Percentiles rank a stretch among this genome's conserved stretches.
phyloP scores from a whole-genome alignment of 2,888 invertebrate species.

The Lamproptera curius region DNA sequence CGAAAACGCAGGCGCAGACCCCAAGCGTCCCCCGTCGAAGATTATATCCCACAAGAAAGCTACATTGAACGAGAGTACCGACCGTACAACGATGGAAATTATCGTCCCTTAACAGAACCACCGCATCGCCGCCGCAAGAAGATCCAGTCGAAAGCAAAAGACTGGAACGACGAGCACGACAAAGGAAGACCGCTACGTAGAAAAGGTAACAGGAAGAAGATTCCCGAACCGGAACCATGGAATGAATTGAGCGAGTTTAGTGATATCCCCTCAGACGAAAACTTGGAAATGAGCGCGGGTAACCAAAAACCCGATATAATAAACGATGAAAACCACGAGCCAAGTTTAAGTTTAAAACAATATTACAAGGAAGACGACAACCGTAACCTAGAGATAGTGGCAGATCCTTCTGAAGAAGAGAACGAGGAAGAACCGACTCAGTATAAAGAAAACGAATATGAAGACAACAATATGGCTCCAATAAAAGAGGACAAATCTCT shows the following conservation, averaged over 20 bases:
- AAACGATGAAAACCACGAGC: slow-evolving; percentile 10
- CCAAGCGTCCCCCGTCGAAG: slow-evolving; percentile 30
- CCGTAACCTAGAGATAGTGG: slow-evolving; percentile 14
- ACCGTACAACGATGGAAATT: slow-evolving; percentile 38
- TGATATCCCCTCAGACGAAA: slow-evolving; percentile 28
- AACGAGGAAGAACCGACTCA: slow-evolving; percentile 21
- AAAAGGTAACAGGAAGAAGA: slow-evolving; percentile 48
- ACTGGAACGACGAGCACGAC: slow-evolving; percentile 55
- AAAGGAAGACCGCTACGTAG: slow-evolving; percentile 46
- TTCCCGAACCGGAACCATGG: slow-evolving; percentile 40
- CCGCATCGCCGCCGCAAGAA: slow-evolving; percentile 53
- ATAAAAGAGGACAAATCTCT: slow-evolving; percentile 44
- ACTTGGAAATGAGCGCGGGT: slow-evolving; percentile 24
- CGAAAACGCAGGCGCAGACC: slow-evolving; percentile 82
- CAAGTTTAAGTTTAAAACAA: slow-evolving; percentile 11
- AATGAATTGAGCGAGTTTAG: slow-evolving; percentile 47
- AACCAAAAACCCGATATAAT: slow-evolving; percentile 17
- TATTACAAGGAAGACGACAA: slow-evolving; percentile 15
- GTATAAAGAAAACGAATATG: slow-evolving; percentile 8
- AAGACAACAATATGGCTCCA: slow-evolving; percentile 17
- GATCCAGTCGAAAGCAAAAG: slow-evolving; percentile 43
- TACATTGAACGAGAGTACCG: slow-evolving; percentile 34
- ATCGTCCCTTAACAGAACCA: slow-evolving; percentile 37
- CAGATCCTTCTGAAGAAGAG: slow-evolving; percentile 20
- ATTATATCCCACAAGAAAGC: slow-evolving; percentile 39